phyloP scores from a whole-genome alignment of 1,140 invertebrate genomes.

The Fopius arisanus region DNA sequence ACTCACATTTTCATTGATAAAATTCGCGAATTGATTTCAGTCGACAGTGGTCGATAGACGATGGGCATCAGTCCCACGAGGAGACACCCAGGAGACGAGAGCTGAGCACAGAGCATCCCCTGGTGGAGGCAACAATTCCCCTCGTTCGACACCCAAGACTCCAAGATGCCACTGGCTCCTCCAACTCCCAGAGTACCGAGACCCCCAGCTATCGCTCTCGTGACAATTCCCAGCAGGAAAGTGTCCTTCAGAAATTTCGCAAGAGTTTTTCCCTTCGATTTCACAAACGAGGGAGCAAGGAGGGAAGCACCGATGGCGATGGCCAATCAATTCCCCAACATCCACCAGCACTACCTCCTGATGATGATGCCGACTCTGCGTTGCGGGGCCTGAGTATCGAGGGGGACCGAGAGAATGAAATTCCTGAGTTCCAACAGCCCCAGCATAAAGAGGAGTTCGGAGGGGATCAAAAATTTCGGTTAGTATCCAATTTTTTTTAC shows the following conservation, averaged over 20 bases:
- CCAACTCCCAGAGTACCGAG: constrained; percentile 36
- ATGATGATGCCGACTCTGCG: constrained; percentile 55
- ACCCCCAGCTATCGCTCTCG: constrained; percentile 40
- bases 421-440: constrained; percentile 45
- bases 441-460: constrained; percentile 57
- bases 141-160: constrained; percentile 50
- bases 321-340: constrained; percentile 39
- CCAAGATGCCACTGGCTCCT: constrained; percentile 43
- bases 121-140: constrained; percentile 51
- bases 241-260: constrained; percentile 75
- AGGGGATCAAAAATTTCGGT: constrained; percentile 62
- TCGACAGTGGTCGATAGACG: constrained; percentile 55
- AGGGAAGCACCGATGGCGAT: constrained; percentile 57
- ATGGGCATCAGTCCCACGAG: constrained; percentile 40
- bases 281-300: constrained; percentile 66
- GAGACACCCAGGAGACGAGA: constrained; percentile 42
- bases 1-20: background rate
- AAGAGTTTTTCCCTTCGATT: constrained; percentile 74
- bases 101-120: constrained; percentile 49
- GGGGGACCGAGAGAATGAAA: constrained; percentile 51
- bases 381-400: constrained; percentile 48
- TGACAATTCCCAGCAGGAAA: constrained; percentile 50
- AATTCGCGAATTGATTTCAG: constrained; percentile 35
- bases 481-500: background rate
- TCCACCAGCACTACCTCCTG: constrained; percentile 43